These are phyloP conservation scores for Cynopterus sphinx DNA, from an alignment of 2,797 vertebrate species.

Conservation along the genomic window DNA sequence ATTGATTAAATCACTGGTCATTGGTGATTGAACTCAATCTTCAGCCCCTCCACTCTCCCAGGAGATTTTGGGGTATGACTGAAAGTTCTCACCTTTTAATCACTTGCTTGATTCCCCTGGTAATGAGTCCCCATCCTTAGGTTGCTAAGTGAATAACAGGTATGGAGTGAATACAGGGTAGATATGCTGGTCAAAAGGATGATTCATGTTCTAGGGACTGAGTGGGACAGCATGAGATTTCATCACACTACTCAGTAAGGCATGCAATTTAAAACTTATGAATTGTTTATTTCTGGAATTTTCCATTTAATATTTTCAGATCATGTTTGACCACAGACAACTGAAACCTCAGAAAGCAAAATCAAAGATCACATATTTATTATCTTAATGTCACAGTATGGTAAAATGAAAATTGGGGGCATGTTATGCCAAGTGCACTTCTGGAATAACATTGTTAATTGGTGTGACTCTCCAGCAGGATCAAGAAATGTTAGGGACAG, in stretches of 20 bases:
- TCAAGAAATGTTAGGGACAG: background rate
- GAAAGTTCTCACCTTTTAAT: background rate
- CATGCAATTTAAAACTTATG: too few relatives aligned
- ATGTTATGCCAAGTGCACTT: background rate
- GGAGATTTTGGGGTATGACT: rapidly evolving
- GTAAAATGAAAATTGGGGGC: background rate
- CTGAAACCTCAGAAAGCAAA: background rate
- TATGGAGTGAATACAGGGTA: too few relatives aligned
- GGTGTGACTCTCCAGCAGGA: background rate
- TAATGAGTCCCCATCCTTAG: background rate
- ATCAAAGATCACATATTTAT: background rate
- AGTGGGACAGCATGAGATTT: too few relatives aligned
- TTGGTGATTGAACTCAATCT: too few relatives aligned
- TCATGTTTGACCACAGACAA: background rate
- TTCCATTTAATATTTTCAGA: too few relatives aligned
- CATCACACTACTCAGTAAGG: too few relatives aligned
- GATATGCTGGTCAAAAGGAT: too few relatives aligned
- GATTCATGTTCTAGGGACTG: too few relatives aligned
- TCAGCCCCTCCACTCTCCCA: too few relatives aligned
- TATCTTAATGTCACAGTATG: background rate
- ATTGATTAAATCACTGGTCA: too few relatives aligned
- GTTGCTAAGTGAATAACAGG: too few relatives aligned
- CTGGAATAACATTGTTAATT: background rate
- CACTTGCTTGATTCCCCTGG: background rate
- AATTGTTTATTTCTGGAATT: too few relatives aligned